phyloP scores from a whole-genome alignment of 2,888 invertebrate species.

The Vannuccia rotundouncinata region DNA sequence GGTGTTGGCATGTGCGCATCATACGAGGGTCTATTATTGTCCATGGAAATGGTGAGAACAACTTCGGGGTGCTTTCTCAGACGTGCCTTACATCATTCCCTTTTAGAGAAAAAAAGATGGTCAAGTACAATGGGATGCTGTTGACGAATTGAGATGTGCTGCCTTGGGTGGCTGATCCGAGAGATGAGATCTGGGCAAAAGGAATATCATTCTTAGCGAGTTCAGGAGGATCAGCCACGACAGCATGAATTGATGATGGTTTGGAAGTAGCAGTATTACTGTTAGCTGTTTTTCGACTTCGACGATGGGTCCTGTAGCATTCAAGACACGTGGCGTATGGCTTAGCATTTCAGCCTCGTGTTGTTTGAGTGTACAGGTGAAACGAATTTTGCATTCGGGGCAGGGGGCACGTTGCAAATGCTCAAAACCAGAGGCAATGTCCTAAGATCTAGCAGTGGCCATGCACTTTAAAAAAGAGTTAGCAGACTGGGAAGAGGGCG shows the following conservation, averaged over 20 bases:
- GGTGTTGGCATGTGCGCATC: background rate
- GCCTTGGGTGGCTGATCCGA: background rate
- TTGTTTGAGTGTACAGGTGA: background rate
- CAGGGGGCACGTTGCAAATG: background rate
- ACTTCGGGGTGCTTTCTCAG: background rate
- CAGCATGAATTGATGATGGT: background rate
- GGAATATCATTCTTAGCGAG: background rate
- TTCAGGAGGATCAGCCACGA: background rate
- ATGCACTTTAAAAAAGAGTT: background rate
- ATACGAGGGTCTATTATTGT: background rate
- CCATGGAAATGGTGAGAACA: background rate
- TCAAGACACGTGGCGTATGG: background rate
- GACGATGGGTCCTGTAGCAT: background rate
- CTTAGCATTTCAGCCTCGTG: background rate
- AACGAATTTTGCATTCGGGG: background rate
- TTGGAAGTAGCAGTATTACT: background rate
- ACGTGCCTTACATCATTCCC: background rate
- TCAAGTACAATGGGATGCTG: background rate
- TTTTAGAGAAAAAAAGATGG: background rate
- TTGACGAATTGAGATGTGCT: background rate
- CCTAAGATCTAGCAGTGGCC: background rate
- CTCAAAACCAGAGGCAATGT: background rate
- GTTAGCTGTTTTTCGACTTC: background rate
- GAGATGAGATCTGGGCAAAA: background rate
- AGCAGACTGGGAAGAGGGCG: background rate